phyloP scores from a whole-genome alignment of 2,888 invertebrate genomes.

The Heliconius hortense region DNA sequence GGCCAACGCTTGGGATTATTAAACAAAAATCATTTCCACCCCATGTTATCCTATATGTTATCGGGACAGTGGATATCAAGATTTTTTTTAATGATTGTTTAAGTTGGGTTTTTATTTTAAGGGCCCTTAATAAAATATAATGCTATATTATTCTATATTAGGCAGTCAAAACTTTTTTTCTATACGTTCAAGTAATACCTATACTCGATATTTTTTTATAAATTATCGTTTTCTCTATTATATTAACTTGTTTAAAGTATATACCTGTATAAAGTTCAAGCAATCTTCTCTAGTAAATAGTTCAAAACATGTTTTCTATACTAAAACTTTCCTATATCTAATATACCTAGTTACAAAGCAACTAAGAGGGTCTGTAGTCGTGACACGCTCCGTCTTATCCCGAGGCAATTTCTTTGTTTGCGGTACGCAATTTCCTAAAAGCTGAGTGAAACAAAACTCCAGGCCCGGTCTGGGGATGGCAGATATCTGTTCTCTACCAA shows the following conservation, averaged over 20 bases:
- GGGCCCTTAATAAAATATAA: background rate
- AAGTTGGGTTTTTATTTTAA: background rate
- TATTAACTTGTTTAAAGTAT: background rate
- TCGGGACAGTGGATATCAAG: background rate
- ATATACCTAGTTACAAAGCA: constrained; percentile 14
- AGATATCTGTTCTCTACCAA: constrained; percentile 56
- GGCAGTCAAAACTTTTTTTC: background rate
- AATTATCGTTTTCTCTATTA: background rate
- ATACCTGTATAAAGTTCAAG: background rate
- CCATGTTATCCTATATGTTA: constrained; percentile 17
- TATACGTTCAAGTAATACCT: no score
- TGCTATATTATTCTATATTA: background rate
- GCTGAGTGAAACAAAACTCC: constrained; percentile 66
- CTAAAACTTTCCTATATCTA: constrained; percentile 4
- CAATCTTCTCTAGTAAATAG: background rate
- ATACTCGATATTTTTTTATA: background rate
- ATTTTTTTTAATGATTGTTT: background rate
- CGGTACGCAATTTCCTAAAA: constrained; percentile 73
- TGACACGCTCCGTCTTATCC: constrained; percentile 69
- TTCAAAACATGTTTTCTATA: constrained; percentile 3
- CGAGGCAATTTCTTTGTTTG: constrained; percentile 75
- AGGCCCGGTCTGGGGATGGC: constrained; percentile 60
- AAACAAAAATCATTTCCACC: constrained; percentile 60
- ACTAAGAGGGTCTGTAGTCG: constrained; percentile 51
- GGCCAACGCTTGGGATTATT: constrained; percentile 59